Conservation (phyloP, 2,113 vertebrate species). For the Cheilinus undulatus region DNA sequence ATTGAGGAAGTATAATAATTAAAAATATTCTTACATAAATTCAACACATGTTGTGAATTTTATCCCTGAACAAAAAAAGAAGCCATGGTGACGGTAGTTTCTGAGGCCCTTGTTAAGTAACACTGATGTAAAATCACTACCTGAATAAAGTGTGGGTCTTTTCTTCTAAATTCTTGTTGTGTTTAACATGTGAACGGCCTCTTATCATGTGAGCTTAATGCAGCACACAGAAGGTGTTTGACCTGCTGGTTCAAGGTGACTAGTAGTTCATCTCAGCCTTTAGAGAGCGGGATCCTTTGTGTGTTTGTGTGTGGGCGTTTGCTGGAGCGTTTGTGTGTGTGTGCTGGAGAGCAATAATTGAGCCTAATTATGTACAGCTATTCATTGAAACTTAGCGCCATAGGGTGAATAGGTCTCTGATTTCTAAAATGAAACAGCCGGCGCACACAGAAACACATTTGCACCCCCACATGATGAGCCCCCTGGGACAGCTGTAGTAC, state of each 20-base stretch:
- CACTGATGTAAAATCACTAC: too few species aligned
- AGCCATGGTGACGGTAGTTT: too few species aligned
- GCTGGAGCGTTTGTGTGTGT: constrained; percentile 2
- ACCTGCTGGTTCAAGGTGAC: constrained; percentile 6
- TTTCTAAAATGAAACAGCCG: constrained; percentile 43
- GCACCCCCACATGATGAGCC: constrained; percentile 23
- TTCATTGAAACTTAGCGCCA: constrained; percentile 59
- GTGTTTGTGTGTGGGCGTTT: constrained; percentile 2
- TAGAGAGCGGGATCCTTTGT: constrained; percentile 20
- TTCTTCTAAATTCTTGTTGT: too few species aligned
- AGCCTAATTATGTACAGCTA: constrained; percentile 71
- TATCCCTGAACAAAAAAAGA: too few species aligned
- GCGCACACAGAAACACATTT: not conserved
- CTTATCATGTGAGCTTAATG: constrained; percentile 1
- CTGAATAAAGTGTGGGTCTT: too few species aligned
- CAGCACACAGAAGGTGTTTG: not conserved
- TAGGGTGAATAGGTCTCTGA: constrained; percentile 42
- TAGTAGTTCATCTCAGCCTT: constrained; percentile 8
- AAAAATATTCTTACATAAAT: too few species aligned
- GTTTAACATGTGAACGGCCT: not conserved
- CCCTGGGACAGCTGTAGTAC: constrained; percentile 40
- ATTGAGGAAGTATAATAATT: too few species aligned
- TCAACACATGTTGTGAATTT: too few species aligned
- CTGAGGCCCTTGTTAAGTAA: too few species aligned
- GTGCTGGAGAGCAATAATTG: constrained; percentile 46